These are phyloP conservation scores for Caenorhabditis japonica DNA, from an alignment of 2,888 invertebrate genomes.

Conservation along the genomic window DNA sequence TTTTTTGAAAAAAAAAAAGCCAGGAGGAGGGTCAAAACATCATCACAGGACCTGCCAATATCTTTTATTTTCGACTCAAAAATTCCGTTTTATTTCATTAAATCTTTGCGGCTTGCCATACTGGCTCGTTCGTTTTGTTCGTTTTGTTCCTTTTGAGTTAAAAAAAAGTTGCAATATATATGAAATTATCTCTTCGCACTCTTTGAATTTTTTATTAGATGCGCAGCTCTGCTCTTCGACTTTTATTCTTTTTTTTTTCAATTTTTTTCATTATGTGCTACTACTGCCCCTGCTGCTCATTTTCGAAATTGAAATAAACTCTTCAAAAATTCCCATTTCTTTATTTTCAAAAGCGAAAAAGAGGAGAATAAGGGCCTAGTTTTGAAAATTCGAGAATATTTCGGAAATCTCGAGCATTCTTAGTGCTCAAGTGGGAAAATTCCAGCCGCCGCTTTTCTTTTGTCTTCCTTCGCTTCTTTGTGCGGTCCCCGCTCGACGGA, in stretches of 20 bases:
- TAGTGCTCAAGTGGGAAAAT: slow-evolving; percentile 49
- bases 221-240: neutral
- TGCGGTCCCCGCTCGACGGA: slow-evolving; percentile 9
- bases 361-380: slow-evolving; percentile 1
- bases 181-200: slow-evolving; percentile 53
- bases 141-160: slow-evolving; percentile 20
- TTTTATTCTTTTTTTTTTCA: neutral
- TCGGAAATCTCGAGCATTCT: slow-evolving; percentile 48
- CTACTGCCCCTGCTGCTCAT: too few relatives aligned
- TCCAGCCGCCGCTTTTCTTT: slow-evolving; percentile 32
- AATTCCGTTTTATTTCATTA: slow-evolving; percentile 24
- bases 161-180: slow-evolving; percentile 27
- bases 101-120: slow-evolving; percentile 3
- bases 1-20: slow-evolving; percentile 14
- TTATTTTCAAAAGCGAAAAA: slow-evolving; percentile 1
- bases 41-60: slow-evolving; percentile 6
- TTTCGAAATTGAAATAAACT: slow-evolving; percentile 24
- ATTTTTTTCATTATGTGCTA: slow-evolving; percentile 28
- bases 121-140: neutral
- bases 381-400: slow-evolving; percentile 43
- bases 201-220: slow-evolving; percentile 46
- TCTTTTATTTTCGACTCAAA: slow-evolving; percentile 1
- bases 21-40: slow-evolving; percentile 15
- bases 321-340: slow-evolving; percentile 12
- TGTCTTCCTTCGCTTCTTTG: slow-evolving; percentile 35